Conservation (phyloP, 1,140 invertebrate genomes). For the Zophobas morio region DNA sequence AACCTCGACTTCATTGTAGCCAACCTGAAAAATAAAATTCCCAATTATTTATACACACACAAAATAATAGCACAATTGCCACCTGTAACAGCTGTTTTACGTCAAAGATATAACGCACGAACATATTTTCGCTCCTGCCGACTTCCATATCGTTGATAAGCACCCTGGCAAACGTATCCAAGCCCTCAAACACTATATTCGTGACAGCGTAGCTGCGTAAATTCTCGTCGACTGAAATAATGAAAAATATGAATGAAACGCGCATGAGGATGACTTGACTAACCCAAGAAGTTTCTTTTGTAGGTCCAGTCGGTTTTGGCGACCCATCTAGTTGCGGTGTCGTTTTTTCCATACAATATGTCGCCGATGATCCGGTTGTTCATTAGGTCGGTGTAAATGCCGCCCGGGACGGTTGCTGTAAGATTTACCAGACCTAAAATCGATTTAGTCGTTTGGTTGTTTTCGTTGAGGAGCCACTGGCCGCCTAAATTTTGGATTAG, state of each 20-base stretch:
- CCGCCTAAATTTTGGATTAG: no score
- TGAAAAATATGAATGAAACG: not conserved
- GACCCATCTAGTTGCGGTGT: conserved; percentile 87
- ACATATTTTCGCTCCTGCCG: conserved; percentile 90
- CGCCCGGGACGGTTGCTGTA: conserved; percentile 82
- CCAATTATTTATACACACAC: not conserved
- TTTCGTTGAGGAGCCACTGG: no score
- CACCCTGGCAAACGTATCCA: conserved; percentile 89
- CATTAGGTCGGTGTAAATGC: conserved; percentile 86
- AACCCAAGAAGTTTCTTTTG: conserved; percentile 69
- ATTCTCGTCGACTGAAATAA: conserved; percentile 44
- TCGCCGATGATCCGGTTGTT: conserved; percentile 75
- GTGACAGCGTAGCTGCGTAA: conserved; percentile 46
- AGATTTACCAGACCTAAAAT: no score
- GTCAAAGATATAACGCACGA: conserved; percentile 85
- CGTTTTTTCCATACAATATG: conserved; percentile 83
- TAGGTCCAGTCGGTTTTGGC: conserved; percentile 85
- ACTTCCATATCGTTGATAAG: conserved; percentile 81
- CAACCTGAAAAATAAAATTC: conserved; percentile 66
- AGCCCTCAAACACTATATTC: conserved; percentile 79
- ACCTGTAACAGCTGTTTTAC: conserved; percentile 75
- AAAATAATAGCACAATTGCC: not conserved
- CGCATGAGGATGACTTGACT: not conserved
- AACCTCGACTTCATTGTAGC: conserved; percentile 79
- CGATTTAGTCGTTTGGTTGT: no score